A percentile compares a stretch with the other conserved stretches of the same genome.
Conservation (phyloP, 2,797 vertebrate genomes). For the Petrocephalus schoutedeni region DNA sequence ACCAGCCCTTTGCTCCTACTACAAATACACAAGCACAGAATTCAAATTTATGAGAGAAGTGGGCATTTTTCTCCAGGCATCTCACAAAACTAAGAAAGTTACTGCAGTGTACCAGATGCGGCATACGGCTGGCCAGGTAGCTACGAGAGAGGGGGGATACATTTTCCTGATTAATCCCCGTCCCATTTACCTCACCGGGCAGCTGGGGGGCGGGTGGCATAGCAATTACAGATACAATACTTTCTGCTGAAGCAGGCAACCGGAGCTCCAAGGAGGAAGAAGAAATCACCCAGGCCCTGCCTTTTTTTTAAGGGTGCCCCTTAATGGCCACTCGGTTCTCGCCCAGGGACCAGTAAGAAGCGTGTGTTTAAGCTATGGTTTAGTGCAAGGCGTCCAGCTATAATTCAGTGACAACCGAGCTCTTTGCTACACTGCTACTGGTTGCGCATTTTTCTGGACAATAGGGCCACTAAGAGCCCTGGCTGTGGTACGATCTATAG, state of each 20-base stretch:
- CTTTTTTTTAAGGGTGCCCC: neutral
- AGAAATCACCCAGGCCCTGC: neutral
- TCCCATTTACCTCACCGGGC: neutral
- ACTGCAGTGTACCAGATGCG: neutral
- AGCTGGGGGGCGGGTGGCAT: neutral
- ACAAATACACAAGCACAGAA: neutral
- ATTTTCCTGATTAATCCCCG: neutral
- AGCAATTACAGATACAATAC: neutral
- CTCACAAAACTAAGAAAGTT: neutral
- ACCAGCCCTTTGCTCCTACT: neutral
- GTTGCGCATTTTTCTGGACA: neutral
- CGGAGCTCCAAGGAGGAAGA: neutral
- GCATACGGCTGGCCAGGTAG: neutral
- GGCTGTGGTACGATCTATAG: neutral
- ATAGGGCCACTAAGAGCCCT: neutral
- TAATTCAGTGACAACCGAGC: neutral
- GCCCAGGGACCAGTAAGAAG: neutral
- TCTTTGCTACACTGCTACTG: neutral
- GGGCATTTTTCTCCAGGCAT: neutral
- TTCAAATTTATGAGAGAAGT: conserved; percentile 8
- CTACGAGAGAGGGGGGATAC: neutral
- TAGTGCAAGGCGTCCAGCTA: neutral
- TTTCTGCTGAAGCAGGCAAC: neutral
- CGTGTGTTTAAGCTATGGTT: neutral
- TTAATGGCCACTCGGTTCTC: neutral